A percentile compares a stretch with the other conserved stretches of the same genome.
Conservation (phyloP, 2,797 vertebrate genomes). For the Centropyge bicolor region DNA sequence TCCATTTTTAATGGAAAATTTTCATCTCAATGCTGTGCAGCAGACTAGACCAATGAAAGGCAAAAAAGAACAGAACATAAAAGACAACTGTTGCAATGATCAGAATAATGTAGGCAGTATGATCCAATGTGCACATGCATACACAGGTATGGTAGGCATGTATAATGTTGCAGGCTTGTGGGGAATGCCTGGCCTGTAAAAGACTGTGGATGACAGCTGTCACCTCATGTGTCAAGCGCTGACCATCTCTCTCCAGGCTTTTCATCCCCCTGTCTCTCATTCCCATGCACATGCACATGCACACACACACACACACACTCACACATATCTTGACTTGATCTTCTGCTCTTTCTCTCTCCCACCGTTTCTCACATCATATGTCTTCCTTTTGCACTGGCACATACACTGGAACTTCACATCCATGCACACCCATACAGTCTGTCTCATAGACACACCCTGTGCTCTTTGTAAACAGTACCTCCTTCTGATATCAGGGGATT, state of each 20-base stretch:
- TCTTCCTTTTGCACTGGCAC: slow-evolving; percentile 8
- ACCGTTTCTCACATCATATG: slow-evolving; percentile 4
- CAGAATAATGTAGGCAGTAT: slow-evolving; percentile 33
- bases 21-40: background rate
- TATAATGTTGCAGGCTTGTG: slow-evolving; percentile 68
- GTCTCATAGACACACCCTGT: slow-evolving; percentile 23
- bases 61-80: slow-evolving; percentile 5
- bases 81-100: slow-evolving; percentile 26
- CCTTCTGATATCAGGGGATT: slow-evolving; percentile 31
- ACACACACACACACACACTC: slow-evolving; percentile 1
- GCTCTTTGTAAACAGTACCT: slow-evolving; percentile 26
- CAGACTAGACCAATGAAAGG: background rate
- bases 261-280: slow-evolving; percentile 58
- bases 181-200: slow-evolving; percentile 71
- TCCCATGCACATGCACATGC: slow-evolving; percentile 1
- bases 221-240: slow-evolving; percentile 64
- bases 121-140: slow-evolving; percentile 46
- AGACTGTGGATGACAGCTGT: slow-evolving; percentile 79
- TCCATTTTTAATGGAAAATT: background rate
- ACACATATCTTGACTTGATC: slow-evolving; percentile 10
- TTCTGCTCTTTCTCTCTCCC: background rate
- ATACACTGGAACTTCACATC: slow-evolving; percentile 6
- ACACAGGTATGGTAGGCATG: slow-evolving; percentile 66
- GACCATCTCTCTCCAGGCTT: slow-evolving; percentile 61
- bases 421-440: background rate